Conservation (phyloP, 2,113 vertebrate genomes). For the Otus sunia region DNA sequence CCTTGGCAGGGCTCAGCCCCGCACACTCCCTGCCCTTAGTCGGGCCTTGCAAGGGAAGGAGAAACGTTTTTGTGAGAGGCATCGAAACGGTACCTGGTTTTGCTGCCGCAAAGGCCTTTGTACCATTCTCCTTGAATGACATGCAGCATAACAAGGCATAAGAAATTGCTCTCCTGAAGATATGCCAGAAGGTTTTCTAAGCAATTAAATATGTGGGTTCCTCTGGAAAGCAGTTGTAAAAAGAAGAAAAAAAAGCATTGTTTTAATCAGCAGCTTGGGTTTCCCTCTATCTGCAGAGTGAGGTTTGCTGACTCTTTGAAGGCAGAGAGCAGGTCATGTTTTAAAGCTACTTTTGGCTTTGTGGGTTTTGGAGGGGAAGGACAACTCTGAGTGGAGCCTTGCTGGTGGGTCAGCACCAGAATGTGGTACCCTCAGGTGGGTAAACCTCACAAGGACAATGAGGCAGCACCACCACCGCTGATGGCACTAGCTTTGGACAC, state of each 20-base stretch:
- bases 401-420: neutral
- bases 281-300: neutral
- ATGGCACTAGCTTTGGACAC: neutral
- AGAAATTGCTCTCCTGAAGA: neutral
- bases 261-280: neutral
- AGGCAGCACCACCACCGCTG: neutral
- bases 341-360: neutral
- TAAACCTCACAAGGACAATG: accelerated
- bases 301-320: neutral
- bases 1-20: neutral
- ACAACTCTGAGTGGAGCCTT: neutral
- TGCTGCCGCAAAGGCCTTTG: neutral
- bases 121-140: neutral
- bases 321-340: neutral
- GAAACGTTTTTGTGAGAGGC: neutral
- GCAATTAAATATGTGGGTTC: neutral
- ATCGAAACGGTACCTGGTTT: neutral
- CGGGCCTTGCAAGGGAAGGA: neutral
- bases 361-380: neutral
- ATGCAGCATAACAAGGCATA: neutral
- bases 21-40: accelerated
- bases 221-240: neutral
- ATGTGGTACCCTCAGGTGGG: neutral
- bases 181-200: accelerated
- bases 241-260: neutral